Conservation (phyloP, 2,113 vertebrate genomes). For the mouse (Mus musculus) region DNA sequence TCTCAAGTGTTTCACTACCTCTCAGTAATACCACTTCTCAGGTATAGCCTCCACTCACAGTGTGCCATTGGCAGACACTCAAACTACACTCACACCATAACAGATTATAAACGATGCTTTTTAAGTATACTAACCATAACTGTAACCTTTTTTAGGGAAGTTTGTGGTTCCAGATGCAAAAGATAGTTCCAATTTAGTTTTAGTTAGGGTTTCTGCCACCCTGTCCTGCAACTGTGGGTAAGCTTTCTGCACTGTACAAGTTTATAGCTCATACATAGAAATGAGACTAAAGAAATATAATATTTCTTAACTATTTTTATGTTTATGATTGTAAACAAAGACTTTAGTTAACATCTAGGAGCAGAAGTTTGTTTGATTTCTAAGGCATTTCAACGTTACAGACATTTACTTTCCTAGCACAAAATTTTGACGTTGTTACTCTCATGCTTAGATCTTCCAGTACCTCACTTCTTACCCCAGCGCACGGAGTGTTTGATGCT, state of each 20-base stretch:
- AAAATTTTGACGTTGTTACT: slow-evolving; percentile 6
- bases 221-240: neutral
- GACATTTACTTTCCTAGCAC: neutral
- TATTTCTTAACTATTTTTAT: neutral
- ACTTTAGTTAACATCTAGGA: neutral
- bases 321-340: neutral
- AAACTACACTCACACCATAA: neutral
- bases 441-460: neutral
- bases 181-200: neutral
- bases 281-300: neutral
- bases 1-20: neutral
- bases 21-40: neutral
- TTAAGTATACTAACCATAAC: neutral
- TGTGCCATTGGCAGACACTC: neutral
- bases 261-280: neutral
- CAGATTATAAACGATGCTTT: neutral
- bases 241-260: neutral
- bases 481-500: neutral
- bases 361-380: slow-evolving; percentile 11
- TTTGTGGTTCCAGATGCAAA: neutral
- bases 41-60: neutral
- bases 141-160: neutral
- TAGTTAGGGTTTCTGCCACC: neutral
- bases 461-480: neutral
- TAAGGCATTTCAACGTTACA: neutral